Conservation (phyloP, 64 coral and sea anemone species). For the Actinia tenebrosa region DNA sequence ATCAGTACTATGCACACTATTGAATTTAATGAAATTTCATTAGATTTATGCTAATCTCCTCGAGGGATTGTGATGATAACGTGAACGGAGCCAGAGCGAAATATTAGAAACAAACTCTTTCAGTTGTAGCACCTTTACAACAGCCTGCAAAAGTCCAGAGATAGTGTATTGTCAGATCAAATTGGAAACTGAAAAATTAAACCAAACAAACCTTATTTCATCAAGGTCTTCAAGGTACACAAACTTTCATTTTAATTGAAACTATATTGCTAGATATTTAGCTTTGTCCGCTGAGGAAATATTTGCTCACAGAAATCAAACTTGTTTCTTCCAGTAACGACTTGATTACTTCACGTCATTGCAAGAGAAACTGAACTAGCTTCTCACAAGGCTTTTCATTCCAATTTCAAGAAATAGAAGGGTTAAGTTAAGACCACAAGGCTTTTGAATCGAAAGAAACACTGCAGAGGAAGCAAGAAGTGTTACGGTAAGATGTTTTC, state of each 20-base stretch:
- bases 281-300: not conserved
- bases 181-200: not conserved
- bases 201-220: not conserved
- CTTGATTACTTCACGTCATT: not conserved
- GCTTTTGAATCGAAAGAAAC: not conserved
- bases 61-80: slow-evolving; percentile 68
- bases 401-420: not conserved
- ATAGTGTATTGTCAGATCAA: not conserved
- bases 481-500: not conserved
- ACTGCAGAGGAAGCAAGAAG: not conserved
- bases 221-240: not conserved
- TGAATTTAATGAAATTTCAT: slow-evolving; percentile 98
- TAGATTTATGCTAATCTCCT: slow-evolving; percentile 92
- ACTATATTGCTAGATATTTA: not conserved
- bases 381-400: not conserved
- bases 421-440: not conserved
- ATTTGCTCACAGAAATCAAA: not conserved
- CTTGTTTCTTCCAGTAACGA: not conserved
- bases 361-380: not conserved
- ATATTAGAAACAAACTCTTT: not conserved
- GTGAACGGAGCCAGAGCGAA: slow-evolving; percentile 8
- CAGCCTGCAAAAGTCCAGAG: not conserved
- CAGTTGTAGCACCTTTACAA: not conserved
- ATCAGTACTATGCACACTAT: slow-evolving; percentile 88
- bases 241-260: not conserved